phyloP scores from a whole-genome alignment of 2,797 vertebrate genomes.

The Enteromius argenteus region DNA sequence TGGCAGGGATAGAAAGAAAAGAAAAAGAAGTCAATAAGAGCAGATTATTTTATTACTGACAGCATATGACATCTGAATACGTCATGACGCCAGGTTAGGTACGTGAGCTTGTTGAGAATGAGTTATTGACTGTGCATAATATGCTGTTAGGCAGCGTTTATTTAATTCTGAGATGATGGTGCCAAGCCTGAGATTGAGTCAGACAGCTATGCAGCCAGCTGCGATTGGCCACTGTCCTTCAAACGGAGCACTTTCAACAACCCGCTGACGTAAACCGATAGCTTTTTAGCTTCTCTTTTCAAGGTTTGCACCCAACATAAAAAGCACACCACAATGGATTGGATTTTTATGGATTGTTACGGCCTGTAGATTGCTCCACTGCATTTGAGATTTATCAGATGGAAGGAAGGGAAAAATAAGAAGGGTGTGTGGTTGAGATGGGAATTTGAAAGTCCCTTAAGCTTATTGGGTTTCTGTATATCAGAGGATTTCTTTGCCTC shows the following conservation, averaged over 20 bases:
- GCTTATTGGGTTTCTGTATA: conserved; percentile 76
- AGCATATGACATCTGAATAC: conserved; percentile 7
- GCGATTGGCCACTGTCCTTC: conserved; percentile 44
- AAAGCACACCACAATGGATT: conserved; percentile 7
- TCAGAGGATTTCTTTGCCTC: conserved; percentile 69
- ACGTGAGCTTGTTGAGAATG: conserved; percentile 15
- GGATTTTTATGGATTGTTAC: conserved; percentile 24
- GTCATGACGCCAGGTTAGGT: neutral
- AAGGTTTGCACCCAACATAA: conserved; percentile 14
- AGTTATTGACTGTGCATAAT: conserved; percentile 26
- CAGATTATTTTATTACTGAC: conserved; percentile 1
- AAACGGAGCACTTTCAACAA: conserved; percentile 12
- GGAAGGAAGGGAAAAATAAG: conserved; percentile 10
- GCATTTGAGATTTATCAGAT: conserved; percentile 40
- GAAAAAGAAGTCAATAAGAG: conserved; percentile 9
- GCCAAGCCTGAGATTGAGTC: conserved; percentile 46
- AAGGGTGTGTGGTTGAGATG: conserved; percentile 27
- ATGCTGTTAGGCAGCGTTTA: conserved; percentile 8
- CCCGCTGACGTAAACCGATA: neutral
- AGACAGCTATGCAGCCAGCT: conserved; percentile 1
- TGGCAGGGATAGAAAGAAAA: conserved; percentile 26
- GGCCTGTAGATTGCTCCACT: neutral
- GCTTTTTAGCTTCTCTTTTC: conserved; percentile 10
- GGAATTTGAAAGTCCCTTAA: conserved; percentile 47
- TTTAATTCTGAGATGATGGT: conserved; percentile 29